Evolutionary conservation across 2,888 invertebrate species (phyloP).

Genomic region (Eupithecia pulchellata): DNA sequence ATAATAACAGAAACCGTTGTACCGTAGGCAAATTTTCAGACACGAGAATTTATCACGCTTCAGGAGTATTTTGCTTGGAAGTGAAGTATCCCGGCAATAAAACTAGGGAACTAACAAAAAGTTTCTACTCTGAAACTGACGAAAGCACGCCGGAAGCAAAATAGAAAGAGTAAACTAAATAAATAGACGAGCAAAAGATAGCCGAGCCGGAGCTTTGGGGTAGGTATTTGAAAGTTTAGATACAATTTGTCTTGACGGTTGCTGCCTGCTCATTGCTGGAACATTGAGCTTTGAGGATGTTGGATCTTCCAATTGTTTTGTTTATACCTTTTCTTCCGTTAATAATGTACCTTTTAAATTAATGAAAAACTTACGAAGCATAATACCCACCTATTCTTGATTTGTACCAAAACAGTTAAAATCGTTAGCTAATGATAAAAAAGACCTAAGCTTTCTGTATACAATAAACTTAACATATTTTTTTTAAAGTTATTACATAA

Average conservation of each 20-base stretch:
- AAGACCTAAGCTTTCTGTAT: too few species aligned
- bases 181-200: constrained; percentile 25
- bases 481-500: background rate
- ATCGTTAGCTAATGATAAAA: background rate
- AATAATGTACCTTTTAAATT: background rate
- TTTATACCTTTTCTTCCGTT: background rate
- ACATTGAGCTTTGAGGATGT: constrained; percentile 24
- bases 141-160: constrained; percentile 15
- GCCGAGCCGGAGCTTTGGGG: constrained; percentile 17
- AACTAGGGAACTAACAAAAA: constrained; percentile 7
- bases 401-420: background rate
- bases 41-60: background rate
- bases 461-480: background rate
- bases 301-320: background rate
- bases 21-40: background rate
- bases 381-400: background rate
- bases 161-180: constrained; percentile 15
- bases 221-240: constrained; percentile 38
- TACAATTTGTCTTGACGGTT: constrained; percentile 35
- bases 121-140: background rate
- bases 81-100: background rate
- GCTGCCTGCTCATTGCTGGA: constrained; percentile 31
- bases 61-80: background rate
- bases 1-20: background rate
- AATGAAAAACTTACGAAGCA: background rate